phyloP scores from a whole-genome alignment of 2,797 vertebrate species.

The Hydrocynus forskahlii region DNA sequence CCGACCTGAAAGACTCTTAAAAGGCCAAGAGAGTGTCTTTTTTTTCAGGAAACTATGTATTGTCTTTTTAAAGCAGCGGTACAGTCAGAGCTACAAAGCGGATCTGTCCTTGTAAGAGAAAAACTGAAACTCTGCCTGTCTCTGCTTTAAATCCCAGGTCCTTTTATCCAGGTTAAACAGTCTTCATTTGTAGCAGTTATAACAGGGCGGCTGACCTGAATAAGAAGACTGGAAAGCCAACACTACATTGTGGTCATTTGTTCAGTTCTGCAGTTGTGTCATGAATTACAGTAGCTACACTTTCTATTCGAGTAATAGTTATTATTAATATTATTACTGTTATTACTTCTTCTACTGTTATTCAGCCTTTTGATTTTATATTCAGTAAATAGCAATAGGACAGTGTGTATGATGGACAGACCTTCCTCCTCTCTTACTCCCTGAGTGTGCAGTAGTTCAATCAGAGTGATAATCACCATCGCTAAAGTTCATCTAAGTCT shows the following conservation, averaged over 20 bases:
- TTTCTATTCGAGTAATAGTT: slow-evolving; percentile 35
- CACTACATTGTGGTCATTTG: slow-evolving; percentile 61
- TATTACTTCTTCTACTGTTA: slow-evolving; percentile 42
- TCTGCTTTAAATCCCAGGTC: slow-evolving; percentile 76
- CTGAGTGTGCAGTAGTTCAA: slow-evolving; percentile 3
- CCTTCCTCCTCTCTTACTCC: slow-evolving; percentile 21
- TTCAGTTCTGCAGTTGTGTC: slow-evolving; percentile 63
- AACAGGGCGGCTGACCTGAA: slow-evolving; percentile 76
- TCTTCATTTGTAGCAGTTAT: slow-evolving; percentile 79
- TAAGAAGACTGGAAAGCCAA: slow-evolving; percentile 61
- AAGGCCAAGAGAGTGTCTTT: slow-evolving; percentile 50
- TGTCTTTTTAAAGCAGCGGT: slow-evolving; percentile 61
- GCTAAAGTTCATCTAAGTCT: not conserved
- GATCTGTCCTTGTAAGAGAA: slow-evolving; percentile 40
- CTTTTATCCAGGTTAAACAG: slow-evolving; percentile 81
- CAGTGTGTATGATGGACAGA: slow-evolving; percentile 31
- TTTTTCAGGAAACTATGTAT: slow-evolving; percentile 73
- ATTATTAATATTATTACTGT: slow-evolving; percentile 36
- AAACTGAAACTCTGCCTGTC: slow-evolving; percentile 32
- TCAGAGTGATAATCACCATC: not conserved
- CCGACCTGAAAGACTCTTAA: slow-evolving; percentile 54
- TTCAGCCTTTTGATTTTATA: slow-evolving; percentile 16
- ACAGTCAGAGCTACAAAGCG: slow-evolving; percentile 30
- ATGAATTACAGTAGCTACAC: slow-evolving; percentile 56
- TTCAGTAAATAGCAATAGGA: slow-evolving; percentile 51